Percentiles rank a stretch among this genome's conserved stretches.
phyloP scores from a whole-genome alignment of 2,888 invertebrate genomes.

The Muschampia plurimacula region DNA sequence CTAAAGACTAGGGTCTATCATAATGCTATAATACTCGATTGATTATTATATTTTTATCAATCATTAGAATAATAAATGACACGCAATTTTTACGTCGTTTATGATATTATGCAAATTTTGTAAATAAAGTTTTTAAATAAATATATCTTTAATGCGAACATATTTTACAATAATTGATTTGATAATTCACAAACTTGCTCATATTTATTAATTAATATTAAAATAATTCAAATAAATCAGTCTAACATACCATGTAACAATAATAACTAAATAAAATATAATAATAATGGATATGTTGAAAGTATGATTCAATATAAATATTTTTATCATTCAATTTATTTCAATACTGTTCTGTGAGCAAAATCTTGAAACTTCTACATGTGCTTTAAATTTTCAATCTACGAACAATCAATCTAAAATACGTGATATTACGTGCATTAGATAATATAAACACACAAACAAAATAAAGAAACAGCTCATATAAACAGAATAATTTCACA shows the following conservation, averaged over 20 bases:
- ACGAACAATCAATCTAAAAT: conserved; percentile 11
- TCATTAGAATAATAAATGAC: no score
- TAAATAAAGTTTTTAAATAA: no score
- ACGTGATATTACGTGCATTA: neutral
- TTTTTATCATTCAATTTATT: neutral
- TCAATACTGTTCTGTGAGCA: conserved; percentile 34
- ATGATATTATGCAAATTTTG: neutral
- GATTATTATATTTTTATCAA: no score
- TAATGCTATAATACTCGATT: conserved; percentile 68
- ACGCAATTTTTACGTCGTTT: no score
- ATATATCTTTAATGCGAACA: no score
- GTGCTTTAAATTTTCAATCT: conserved; percentile 14
- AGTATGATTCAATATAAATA: conserved; percentile 4
- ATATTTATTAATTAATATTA: neutral
- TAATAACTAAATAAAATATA: conserved; percentile 2
- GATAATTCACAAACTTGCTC: neutral
- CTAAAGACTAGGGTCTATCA: conserved; percentile 50
- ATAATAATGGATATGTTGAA: conserved; percentile 10
- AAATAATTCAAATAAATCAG: conserved; percentile 27
- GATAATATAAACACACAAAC: no score
- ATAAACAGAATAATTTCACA: no score
- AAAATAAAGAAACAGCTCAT: no score
- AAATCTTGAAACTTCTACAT: conserved; percentile 16
- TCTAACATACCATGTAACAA: conserved; percentile 27
- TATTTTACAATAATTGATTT: neutral